Evolutionary conservation across 1,140 invertebrate genomes (phyloP), one percentile per base, ranked within the genome.

Genomic region (Apis florea): DNA sequence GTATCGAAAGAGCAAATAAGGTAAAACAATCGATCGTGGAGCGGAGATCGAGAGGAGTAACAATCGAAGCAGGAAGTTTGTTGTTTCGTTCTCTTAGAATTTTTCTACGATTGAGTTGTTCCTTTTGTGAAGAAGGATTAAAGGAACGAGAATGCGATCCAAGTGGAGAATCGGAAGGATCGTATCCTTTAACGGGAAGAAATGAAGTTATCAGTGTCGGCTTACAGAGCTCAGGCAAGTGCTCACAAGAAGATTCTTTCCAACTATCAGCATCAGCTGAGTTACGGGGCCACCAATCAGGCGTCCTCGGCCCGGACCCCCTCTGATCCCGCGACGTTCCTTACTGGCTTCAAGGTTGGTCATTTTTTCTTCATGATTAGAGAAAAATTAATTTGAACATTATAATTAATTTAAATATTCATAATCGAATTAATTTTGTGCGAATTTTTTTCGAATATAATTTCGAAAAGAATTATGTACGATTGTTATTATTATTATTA

Each of bases 131-230:
- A 66, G 51, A 74, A 69, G 63, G 67, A 67, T 86, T 79, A 79
- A 85, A 78, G 77, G 67, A 85, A 77, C 86, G 85, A 91, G 87
- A 79, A 92, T 91, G 91, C 84, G 88, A 74, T 77, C 79, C 83
- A 84, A 74, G 54, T 61, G 82, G 82, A 74, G 79, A 85, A 83
- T 78, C 83, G 83, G 87, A 87, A 89, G 89, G 88, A 84, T 78
- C 81, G 87, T 88, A 88, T 85, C 88, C 82, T 88, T 85, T 85
- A 86, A 89, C 86, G 89, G 88, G 88, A 83, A 93, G 93, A 92
- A 92, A 97, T 97, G 96, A 97, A 97, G 95, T 94, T 97, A 91
- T 97, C 96, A 92, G 96, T 97, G 90, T 97, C 96, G 88, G 96
- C 96, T 90, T 97, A 97, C 91, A 95, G 96, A 93, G 96, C 96